A percentile compares a stretch with the other conserved stretches of the same genome.
phyloP scores from a whole-genome alignment of 1,140 invertebrate genomes.

The Pentalonia nigronervosa region DNA sequence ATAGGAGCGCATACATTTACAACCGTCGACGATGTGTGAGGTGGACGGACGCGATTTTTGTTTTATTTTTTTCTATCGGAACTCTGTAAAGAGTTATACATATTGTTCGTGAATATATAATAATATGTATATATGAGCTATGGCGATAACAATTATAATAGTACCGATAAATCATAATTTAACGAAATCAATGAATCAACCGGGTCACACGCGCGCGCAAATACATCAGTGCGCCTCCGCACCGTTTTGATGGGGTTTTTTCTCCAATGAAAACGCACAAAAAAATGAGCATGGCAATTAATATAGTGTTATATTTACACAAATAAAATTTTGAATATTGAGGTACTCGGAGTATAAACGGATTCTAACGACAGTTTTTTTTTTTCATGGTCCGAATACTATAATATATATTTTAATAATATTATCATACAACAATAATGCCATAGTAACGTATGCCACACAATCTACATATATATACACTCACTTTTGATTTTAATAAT shows the following conservation, averaged over 20 bases:
- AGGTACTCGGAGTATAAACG: fast-evolving
- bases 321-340: background rate
- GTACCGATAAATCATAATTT: background rate
- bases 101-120: background rate
- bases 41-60: background rate
- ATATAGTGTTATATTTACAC: background rate
- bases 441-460: too few relatives aligned
- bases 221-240: background rate
- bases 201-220: background rate
- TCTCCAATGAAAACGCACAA: background rate
- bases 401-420: background rate
- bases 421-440: too few relatives aligned
- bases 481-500: background rate
- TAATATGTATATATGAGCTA: background rate
- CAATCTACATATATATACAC: background rate
- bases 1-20: background rate
- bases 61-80: background rate
- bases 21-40: background rate
- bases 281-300: background rate
- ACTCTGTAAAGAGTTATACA: background rate
- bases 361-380: background rate
- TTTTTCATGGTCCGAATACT: background rate
- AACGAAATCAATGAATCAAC: constrained; percentile 2
- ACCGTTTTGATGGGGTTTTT: background rate
- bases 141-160: background rate